A percentile compares a stretch with the other conserved stretches of the same genome.
These are phyloP conservation scores for Ammospiza caudacuta DNA, from an alignment of 2,113 vertebrate species.

Conservation along the genomic window DNA sequence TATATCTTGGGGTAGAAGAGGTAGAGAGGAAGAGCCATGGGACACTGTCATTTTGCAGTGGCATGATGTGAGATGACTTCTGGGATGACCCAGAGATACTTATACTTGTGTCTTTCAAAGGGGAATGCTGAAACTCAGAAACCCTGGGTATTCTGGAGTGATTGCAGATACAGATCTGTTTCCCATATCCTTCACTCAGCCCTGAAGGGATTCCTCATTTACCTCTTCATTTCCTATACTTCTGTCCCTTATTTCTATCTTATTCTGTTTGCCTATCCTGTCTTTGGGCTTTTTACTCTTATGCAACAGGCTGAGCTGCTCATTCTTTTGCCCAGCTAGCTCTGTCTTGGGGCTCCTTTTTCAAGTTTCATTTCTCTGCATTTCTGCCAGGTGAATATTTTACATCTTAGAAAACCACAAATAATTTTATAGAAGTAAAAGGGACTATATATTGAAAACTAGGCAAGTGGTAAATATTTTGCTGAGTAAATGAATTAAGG, in stretches of 20 bases:
- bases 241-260: neutral
- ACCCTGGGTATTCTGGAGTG: neutral
- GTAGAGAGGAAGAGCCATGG: neutral
- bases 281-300: neutral
- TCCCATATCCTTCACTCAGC: neutral
- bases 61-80: neutral
- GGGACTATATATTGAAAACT: neutral
- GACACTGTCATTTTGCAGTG: neutral
- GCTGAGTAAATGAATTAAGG: neutral
- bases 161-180: neutral
- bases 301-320: neutral
- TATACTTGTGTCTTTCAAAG: neutral
- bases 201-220: neutral
- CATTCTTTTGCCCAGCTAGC: neutral
- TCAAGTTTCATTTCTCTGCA: neutral
- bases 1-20: neutral
- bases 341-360: neutral
- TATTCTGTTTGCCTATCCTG: neutral
- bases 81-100: neutral
- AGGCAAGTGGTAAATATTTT: neutral
- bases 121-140: neutral
- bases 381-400: fast-evolving
- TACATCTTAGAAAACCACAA: neutral
- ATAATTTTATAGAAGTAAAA: neutral
- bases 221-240: neutral